A percentile compares a stretch with the other conserved stretches of the same genome.
Evolutionary conservation across 2,888 invertebrate genomes (phyloP).

Genomic region (Mechanitis messenoides): DNA sequence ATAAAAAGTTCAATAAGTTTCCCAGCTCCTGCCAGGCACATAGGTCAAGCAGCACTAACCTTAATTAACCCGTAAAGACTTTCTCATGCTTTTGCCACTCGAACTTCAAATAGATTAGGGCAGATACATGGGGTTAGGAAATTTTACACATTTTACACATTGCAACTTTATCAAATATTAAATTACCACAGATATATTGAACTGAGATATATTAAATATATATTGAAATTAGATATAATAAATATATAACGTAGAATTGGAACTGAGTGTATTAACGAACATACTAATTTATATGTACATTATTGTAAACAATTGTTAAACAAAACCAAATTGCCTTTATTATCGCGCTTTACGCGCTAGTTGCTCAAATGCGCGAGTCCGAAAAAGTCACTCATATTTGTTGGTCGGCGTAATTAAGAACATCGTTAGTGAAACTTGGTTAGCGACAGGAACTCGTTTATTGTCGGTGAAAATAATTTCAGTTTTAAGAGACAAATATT

Average conservation of each 20-base stretch:
- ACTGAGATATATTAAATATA: too few species aligned
- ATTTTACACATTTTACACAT: conserved; percentile 39
- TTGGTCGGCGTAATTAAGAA: conserved; percentile 22
- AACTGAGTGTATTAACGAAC: too few species aligned
- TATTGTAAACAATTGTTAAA: too few species aligned
- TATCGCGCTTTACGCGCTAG: too few species aligned
- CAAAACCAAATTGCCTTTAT: too few species aligned
- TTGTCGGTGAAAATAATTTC: background rate
- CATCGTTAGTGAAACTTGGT: conserved; percentile 8
- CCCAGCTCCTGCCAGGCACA: conserved; percentile 58
- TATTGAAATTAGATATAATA: too few species aligned
- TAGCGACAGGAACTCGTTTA: conserved; percentile 2
- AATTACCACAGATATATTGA: too few species aligned
- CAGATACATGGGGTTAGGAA: conserved; percentile 9
- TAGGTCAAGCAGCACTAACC: conserved; percentile 65
- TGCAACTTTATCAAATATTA: conserved; percentile 30
- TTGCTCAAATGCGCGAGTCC: conserved; percentile 10
- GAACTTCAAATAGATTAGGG: conserved; percentile 34
- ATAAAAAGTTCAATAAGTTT: conserved; percentile 43
- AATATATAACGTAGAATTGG: too few species aligned
- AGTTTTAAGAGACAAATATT: background rate
- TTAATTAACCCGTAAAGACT: conserved; percentile 64
- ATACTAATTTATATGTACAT: too few species aligned
- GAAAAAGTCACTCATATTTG: conserved; percentile 6
- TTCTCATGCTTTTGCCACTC: conserved; percentile 54